Base-by-base conservation (phyloP, 2,888 invertebrate species). In the Drosophila emarginata region DNA sequence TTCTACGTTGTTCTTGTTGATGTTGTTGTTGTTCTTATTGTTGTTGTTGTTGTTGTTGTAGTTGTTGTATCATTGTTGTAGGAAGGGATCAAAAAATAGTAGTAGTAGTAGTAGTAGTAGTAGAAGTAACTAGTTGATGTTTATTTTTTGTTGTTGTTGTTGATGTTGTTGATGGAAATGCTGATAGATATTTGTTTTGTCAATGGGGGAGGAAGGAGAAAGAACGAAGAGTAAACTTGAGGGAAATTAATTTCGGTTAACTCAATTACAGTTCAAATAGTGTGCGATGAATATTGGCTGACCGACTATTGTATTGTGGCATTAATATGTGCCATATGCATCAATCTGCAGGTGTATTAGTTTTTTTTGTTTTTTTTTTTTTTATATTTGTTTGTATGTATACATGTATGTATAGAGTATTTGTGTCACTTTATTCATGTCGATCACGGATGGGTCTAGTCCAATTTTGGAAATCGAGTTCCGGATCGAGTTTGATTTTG, bases 1-100 rank as follows among this genome's bases (percentile, higher is more conserved):
- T 64, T 50, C 65, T 58, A 54, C 57, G 53, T 70, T 74, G 67
- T 66, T 60, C 59, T 68, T 54, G 45, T 53, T 74, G 59, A 28
- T 65, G 56, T 68, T 74, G 79, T 50, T 74, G 69, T 67, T 67
- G 66, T 65, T 15, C 9, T 45, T 45, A 18, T 45, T 21, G 11
- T 18, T 45, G 18, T 45, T 45, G 4, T 64, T 61, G 39, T 71
- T 53, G 61, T 63, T 60, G 39, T 69, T 50, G 51, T 28, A 54
- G 50, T 60, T 12, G 15, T 23, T 26, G 36, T 57, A 28, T 53
- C 36, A 62, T 36, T 45, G 45, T 60, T 62, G 50, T 63, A 51
- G 15, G 36, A 50, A 39, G 23, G 45, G 45, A 21, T 21, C 18
- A 45, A 45, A 45, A 45, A 21, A 45, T 45, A 45, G 45, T 45